Conservation (phyloP, 2,888 invertebrate genomes). For the Cerastis leucographa region DNA sequence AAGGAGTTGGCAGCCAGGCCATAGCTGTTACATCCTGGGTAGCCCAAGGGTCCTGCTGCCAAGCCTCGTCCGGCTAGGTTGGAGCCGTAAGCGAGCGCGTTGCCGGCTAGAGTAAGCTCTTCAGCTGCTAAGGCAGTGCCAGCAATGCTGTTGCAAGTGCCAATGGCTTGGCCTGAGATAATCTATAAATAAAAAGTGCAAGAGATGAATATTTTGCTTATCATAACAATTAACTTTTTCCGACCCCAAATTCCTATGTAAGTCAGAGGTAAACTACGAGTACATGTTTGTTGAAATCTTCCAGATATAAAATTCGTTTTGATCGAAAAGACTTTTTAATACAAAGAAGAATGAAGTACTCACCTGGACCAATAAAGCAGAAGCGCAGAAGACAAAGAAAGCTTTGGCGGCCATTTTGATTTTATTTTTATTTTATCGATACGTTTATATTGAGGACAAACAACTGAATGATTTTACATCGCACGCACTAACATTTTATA, state of each 20-base stretch:
- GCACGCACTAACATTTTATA: constrained; percentile 49
- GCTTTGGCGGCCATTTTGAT: constrained; percentile 48
- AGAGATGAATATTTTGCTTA: not conserved
- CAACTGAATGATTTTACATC: constrained; percentile 47
- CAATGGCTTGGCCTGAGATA: constrained; percentile 53
- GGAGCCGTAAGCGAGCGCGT: constrained; percentile 41
- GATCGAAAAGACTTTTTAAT: not conserved
- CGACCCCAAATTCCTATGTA: not conserved
- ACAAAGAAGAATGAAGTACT: not conserved
- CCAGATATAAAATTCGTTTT: not conserved
- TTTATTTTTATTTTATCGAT: too few relatives aligned
- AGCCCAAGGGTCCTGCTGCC: constrained; percentile 19
- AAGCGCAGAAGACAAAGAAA: constrained; percentile 45
- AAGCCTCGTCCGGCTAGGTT: constrained; percentile 26
- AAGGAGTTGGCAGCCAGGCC: constrained; percentile 35
- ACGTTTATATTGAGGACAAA: constrained; percentile 16
- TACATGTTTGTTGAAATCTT: not conserved
- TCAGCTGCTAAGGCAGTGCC: constrained; percentile 44
- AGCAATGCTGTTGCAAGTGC: constrained; percentile 36
- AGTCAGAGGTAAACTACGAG: not conserved
- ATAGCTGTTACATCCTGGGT: constrained; percentile 23
- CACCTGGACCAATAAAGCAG: constrained; percentile 46
- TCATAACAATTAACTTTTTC: not conserved
- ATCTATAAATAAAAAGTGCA: constrained; percentile 33
- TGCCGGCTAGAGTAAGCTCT: constrained; percentile 51